A percentile compares a stretch with the other conserved stretches of the same genome.
Evolutionary conservation across 2,888 invertebrate genomes (phyloP).

Genomic region (Agonopterix alstromeriana): DNA sequence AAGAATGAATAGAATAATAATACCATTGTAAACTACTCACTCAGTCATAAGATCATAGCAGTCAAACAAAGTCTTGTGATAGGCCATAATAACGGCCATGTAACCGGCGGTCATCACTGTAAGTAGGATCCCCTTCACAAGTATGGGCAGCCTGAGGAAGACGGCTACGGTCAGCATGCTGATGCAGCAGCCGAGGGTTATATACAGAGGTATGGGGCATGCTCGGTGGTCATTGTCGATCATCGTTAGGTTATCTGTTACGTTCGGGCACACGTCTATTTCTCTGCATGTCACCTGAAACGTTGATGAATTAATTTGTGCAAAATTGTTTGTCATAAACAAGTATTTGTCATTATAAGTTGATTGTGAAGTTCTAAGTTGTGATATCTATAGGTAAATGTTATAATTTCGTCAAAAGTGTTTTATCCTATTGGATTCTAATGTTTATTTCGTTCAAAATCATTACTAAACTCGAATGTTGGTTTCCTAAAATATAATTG

Average conservation of each 20-base stretch:
- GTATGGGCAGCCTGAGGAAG: constrained; percentile 88
- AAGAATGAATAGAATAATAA: too few species aligned
- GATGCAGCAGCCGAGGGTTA: constrained; percentile 89
- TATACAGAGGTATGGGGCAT: constrained; percentile 91
- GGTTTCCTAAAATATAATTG: neutral
- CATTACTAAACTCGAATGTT: too few species aligned
- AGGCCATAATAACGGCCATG: constrained; percentile 86
- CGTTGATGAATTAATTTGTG: too few species aligned
- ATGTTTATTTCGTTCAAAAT: too few species aligned
- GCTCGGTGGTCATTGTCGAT: constrained; percentile 82
- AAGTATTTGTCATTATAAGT: neutral
- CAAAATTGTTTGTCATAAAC: neutral
- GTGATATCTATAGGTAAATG: too few species aligned
- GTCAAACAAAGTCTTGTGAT: constrained; percentile 86
- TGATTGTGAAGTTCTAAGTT: too few species aligned
- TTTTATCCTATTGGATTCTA: too few species aligned
- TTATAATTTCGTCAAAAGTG: too few species aligned
- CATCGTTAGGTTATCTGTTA: constrained; percentile 64
- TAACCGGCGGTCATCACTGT: constrained; percentile 88
- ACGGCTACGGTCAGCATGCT: constrained; percentile 91
- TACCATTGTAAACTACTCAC: constrained; percentile 63
- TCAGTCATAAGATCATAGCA: constrained; percentile 87
- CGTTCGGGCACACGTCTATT: constrained; percentile 53
- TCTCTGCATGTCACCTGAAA: constrained; percentile 62
- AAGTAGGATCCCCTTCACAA: constrained; percentile 87